Evolutionary conservation across 2,113 vertebrate genomes (phyloP).

Genomic region (Heterocephalus glaber): DNA sequence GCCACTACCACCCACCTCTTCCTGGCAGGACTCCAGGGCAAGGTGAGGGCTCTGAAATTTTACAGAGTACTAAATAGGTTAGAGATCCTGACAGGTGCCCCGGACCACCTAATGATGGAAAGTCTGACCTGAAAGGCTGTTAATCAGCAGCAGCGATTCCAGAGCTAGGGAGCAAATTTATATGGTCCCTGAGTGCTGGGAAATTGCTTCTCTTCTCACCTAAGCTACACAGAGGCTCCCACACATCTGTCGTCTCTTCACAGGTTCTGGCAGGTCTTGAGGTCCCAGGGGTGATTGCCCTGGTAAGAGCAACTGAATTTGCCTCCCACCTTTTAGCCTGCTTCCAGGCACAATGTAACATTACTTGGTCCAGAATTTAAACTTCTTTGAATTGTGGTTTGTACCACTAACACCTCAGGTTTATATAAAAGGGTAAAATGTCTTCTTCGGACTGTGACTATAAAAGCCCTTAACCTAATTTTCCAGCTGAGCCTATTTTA

Average conservation of each 20-base stretch:
- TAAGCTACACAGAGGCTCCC: neutral
- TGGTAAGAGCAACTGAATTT: conserved; percentile 31
- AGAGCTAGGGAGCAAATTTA: neutral
- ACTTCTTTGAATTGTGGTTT: conserved; percentile 67
- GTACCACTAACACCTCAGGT: conserved; percentile 54
- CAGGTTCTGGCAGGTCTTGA: conserved; percentile 1
- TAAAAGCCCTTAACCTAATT: conserved; percentile 75
- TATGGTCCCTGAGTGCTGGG: neutral
- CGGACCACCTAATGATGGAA: conserved; percentile 59
- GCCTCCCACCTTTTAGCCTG: neutral
- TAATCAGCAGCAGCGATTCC: conserved; percentile 27
- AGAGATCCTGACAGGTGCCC: conserved; percentile 35
- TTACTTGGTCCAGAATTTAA: conserved; percentile 17
- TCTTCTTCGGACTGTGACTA: conserved; percentile 63
- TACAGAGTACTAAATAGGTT: neutral
- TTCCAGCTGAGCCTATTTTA: conserved; percentile 76
- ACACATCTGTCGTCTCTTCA: conserved; percentile 59
- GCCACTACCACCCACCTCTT: conserved; percentile 46
- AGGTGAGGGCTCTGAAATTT: conserved; percentile 46
- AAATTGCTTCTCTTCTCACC: neutral
- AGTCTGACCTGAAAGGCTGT: conserved; percentile 44
- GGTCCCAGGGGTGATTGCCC: neutral
- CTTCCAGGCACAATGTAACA: neutral
- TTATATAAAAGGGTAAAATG: conserved; percentile 67
- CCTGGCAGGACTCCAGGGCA: conserved; percentile 47